Evolutionary conservation across 2,113 vertebrate species (phyloP), one percentile per base, ranked within the genome.

Genomic region (Tachysurus vachellii): DNA sequence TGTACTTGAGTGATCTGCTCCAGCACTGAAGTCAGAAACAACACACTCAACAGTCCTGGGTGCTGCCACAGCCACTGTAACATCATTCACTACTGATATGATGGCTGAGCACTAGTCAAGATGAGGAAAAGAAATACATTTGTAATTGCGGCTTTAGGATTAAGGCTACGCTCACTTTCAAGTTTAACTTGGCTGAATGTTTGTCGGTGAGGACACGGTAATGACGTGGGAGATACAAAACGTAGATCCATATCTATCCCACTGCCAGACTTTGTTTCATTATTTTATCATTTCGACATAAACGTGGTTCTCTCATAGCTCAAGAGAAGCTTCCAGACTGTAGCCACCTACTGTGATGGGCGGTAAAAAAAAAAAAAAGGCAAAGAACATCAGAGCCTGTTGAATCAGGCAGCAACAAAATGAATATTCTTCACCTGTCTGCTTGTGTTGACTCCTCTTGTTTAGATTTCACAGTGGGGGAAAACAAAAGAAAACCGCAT

Each of bases 391-490:
- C 82, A 28, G 84, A 87, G 88, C 87, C 85, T 88, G 88, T 89
- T 87, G 88, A 91, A 89, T 91, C 80, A 89, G 82, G 77, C 89
- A 84, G 85, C 86, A 87, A 88, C 88, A 91, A 94, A 94, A 96
- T 96, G 94, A 95, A 95, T 95, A 95, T 95, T 95, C 94, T 93
- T 95, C 94, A 95, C 94, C 94, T 95, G 95, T 95, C 95, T 93
- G 93, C 93, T 93, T 90, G 80, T 95, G 94, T 95, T 95, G 94
- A 95, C 95, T 95, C 91, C 92, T 92, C 94, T 94, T 95, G 94
- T 95, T 95, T 95, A 94, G 94, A 95, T 95, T 95, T 95, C 95
- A 93, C 94, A 95, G 94, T 95, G 93, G 94, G 88, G 92, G 91
- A 76, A 92, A 91, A 75, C 50, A 92, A 94, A 95, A 94, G 93